Evolutionary conservation across 2,888 invertebrate genomes (phyloP), one percentile per base, ranked within the genome.

Genomic region (Coenonympha arcania): DNA sequence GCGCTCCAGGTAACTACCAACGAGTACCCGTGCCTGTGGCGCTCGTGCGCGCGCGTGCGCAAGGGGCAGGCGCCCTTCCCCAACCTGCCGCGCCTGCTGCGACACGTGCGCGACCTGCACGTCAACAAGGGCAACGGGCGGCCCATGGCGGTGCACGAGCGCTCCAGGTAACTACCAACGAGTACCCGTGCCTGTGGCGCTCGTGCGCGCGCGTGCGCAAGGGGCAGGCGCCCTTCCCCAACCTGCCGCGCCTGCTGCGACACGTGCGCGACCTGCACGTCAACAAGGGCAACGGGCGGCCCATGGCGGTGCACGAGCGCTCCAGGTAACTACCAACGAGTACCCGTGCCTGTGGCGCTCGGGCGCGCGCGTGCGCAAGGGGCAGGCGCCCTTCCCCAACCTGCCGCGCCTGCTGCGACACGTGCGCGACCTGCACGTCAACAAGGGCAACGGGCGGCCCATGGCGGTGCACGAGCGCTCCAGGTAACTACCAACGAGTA

Each of bases 231-330:
- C 31, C 31, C 9, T 33, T 98, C 79, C 97, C 97, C 22, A 95
- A 94, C 79, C 88, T 96, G 60, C 91, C 93, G 61, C 89, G 97
- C 5, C 88, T 98, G 36, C 90, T 95, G 51, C 89, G 96, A 5
- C 98, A 98, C 73, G 95, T 96, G 34, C 90, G 95, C 16, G 97
- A 98, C 69, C 91, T 96, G 59, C 96, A 96, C 78, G 92, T 96
- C 60, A 91, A 92, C 67, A 96, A 96, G 79, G 92, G 94, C 48
- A 93, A 93, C 64, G 95, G 95, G 0, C 87, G 92, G 50, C 87
- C 90, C 50, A 89, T 96, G 65, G 88, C 89, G 8, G 88, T 90
- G 11, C 87, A 87, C 34, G 93, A 94, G 59, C 86, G 94, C 26
- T 92, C 91, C 87, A 93, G 92, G n/a, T n/a, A n/a, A n/a, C n/a